Evolutionary conservation across 1,140 invertebrate genomes (phyloP).

Genomic region (Drosophila cardini): DNA sequence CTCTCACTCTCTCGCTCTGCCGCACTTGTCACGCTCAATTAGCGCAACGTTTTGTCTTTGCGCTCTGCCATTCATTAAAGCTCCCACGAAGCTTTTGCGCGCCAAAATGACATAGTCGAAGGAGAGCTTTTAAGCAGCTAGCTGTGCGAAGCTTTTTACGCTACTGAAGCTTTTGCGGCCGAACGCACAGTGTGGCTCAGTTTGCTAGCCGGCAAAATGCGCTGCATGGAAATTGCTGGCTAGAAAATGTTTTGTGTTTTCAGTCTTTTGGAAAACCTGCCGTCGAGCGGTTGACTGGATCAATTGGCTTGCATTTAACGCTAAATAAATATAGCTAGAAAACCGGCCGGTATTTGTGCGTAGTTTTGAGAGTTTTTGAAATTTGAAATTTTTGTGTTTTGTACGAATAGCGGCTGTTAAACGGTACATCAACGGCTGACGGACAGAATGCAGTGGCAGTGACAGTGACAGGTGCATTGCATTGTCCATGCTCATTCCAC

Average conservation of each 20-base stretch:
- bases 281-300: constrained; percentile 77
- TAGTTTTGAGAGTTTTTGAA: neutral
- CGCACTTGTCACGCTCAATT: constrained; percentile 52
- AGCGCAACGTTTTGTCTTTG: constrained; percentile 44
- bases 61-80: constrained; percentile 67
- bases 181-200: constrained; percentile 48
- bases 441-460: neutral
- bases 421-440: constrained; percentile 30
- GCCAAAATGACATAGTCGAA: constrained; percentile 48
- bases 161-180: neutral
- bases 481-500: constrained; percentile 14
- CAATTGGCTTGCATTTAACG: constrained; percentile 21
- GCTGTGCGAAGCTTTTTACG: constrained; percentile 46
- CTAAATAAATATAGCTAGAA: neutral
- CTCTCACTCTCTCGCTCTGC: neutral
- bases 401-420: constrained; percentile 4
- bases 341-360: neutral
- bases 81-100: constrained; percentile 44
- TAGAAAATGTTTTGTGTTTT: constrained; percentile 68
- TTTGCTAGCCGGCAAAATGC: constrained; percentile 53
- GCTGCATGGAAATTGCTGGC: constrained; percentile 76
- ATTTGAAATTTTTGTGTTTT: neutral
- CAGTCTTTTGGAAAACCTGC: constrained; percentile 79
- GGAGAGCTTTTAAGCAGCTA: constrained; percentile 40
- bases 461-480: constrained; percentile 41